Base-by-base conservation (phyloP, 2,113 vertebrate species). In the Emydura subglobosa region DNA sequence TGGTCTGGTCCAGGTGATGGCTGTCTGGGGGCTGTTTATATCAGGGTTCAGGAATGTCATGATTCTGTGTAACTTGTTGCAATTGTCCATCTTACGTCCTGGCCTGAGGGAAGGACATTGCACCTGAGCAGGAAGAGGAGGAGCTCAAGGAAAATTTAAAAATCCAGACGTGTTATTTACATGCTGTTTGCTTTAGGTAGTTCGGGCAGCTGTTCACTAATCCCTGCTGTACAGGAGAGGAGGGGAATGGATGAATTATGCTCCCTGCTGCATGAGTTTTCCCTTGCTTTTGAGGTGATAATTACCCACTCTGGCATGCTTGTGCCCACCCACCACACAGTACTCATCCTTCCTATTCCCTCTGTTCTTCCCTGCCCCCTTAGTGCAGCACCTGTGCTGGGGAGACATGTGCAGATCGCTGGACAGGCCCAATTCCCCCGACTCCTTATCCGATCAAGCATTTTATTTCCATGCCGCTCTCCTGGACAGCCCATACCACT, bases 101-200 rank as follows among this genome's bases (percentile, higher is more conserved):
- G 86, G 65, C 92, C 72, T 0, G 5, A 57, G 53, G 87, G 65
- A 86, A 91, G 31, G 47, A 22, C 80, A 49, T 90, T 85, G 80
- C 91, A 79, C 79, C 49, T 90, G 79, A 42, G 79, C 80, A 59
- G 95, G 94, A 95, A 96, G 92, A 81, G 86, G 88, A 50, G 83
- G 82, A 88, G 91, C 68, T 78, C n/a, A 59, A 86, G 93, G 93
- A 94, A 97, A 83, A 91, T 86, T 59, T 94, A 95, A 94, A 95
- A 88, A 95, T 86, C 59, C 0, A 93, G 87, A 68, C 86, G 90
- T 25, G 65, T 95, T 96, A 91, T 97, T 94, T 91, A 92, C 87
- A 72, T 90, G 91, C 85, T 85, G 87, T 86, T 95, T 16, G 1
- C 88, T 90, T 89, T 81, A 61, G 95, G 85, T 95, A 93, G 96